Conservation (phyloP, 2,113 vertebrate genomes). For the Leucosticte australis region DNA sequence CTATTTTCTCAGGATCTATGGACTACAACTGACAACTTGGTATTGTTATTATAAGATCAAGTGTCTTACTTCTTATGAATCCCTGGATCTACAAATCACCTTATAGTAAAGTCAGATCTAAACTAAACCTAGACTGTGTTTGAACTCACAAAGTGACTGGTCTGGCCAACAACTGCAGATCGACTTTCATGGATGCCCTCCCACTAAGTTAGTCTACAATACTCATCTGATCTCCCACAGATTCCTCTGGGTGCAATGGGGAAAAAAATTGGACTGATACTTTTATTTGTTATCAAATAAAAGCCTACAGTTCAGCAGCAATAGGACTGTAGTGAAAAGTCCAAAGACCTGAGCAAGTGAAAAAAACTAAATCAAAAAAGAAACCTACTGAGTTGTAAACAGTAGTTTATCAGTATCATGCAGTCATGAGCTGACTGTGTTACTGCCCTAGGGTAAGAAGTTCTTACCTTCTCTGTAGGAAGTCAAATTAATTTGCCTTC, state of each 20-base stretch:
- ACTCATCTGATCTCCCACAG: neutral
- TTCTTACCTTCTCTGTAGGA: constrained; percentile 54
- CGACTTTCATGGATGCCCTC: neutral
- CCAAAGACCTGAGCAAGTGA: constrained; percentile 9
- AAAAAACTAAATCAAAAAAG: constrained; percentile 34
- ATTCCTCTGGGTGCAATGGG: neutral
- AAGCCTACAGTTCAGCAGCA: neutral
- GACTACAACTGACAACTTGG: neutral
- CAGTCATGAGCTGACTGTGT: constrained; percentile 37
- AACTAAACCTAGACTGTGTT: neutral
- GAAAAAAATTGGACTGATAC: neutral
- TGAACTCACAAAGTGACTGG: neutral
- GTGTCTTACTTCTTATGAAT: neutral
- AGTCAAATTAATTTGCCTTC: constrained; percentile 54
- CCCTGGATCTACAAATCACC: neutral
- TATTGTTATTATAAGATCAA: neutral
- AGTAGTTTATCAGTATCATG: constrained; percentile 46
- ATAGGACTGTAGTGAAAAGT: constrained; percentile 1
- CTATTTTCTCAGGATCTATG: neutral
- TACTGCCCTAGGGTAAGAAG: constrained; percentile 24
- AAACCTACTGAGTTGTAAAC: constrained; percentile 47
- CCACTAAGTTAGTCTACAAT: neutral
- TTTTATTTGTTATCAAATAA: constrained; percentile 24
- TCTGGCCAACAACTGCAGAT: neutral
- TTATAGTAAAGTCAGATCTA: neutral